Percentiles rank a stretch among this genome's conserved stretches.
phyloP scores from a whole-genome alignment of 1,140 invertebrate genomes.

The Zaprionus kolodkinae region DNA sequence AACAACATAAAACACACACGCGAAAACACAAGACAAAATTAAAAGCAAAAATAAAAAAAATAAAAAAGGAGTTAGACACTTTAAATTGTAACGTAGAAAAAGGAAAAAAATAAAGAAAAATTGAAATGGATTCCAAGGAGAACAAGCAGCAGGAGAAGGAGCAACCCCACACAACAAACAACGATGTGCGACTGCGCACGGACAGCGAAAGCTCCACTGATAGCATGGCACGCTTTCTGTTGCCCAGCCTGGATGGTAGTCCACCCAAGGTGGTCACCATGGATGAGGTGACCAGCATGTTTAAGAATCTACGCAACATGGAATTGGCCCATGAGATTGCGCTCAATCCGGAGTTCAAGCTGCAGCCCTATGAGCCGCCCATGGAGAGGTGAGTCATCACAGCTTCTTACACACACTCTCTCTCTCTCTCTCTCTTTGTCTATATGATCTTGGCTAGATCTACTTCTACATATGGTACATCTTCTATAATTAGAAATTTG shows the following conservation, averaged over 20 bases:
- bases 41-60: conserved; percentile 1
- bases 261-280: conserved; percentile 95
- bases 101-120: neutral
- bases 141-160: conserved; percentile 28
- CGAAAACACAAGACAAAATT: conserved; percentile 6
- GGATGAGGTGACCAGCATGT: conserved; percentile 95
- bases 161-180: neutral
- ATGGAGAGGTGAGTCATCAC: conserved; percentile 87
- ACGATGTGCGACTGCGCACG: conserved; percentile 60
- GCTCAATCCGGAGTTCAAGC: conserved; percentile 94
- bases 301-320: conserved; percentile 96
- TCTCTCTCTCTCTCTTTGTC: neutral
- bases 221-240: conserved; percentile 68
- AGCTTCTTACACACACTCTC: conserved; percentile 2
- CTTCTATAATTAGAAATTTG: neutral
- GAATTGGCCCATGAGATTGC: conserved; percentile 97
- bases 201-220: conserved; percentile 82
- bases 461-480: neutral
- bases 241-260: conserved; percentile 87
- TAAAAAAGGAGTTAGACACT: conserved; percentile 1
- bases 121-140: conserved; percentile 54
- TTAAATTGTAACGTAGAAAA: neutral
- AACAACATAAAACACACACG: neutral
- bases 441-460: neutral
- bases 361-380: conserved; percentile 92